These are phyloP conservation scores for Drosophila kepulauana DNA, from an alignment of 1,140 invertebrate species.

Conservation along the genomic window DNA sequence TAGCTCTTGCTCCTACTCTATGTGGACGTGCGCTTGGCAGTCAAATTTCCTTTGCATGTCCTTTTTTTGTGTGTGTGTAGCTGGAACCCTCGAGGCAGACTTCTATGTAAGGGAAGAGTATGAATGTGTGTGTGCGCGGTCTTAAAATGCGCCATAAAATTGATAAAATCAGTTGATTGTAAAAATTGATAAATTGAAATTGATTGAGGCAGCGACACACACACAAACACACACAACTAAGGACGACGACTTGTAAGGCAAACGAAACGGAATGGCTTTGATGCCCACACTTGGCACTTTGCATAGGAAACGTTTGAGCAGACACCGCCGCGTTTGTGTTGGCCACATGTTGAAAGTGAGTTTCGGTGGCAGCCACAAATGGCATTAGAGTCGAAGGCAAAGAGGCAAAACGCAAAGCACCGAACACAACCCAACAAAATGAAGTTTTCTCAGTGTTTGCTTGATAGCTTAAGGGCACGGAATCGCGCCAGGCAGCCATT, in stretches of 20 bases:
- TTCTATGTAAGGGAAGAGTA: background rate
- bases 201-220: slow-evolving; percentile 71
- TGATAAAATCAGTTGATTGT: slow-evolving; percentile 84
- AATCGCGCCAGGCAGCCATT: slow-evolving; percentile 44
- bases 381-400: slow-evolving; percentile 40
- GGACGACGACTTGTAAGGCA: slow-evolving; percentile 25
- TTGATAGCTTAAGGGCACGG: slow-evolving; percentile 18
- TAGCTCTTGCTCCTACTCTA: slow-evolving; percentile 4
- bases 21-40: slow-evolving; percentile 57
- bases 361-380: slow-evolving; percentile 58
- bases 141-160: slow-evolving; percentile 82
- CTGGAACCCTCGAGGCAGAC: slow-evolving; percentile 4
- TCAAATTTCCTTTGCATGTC: slow-evolving; percentile 69
- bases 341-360: slow-evolving; percentile 52
- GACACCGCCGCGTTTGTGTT: background rate
- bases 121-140: slow-evolving; percentile 35
- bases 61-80: slow-evolving; percentile 23
- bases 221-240: slow-evolving; percentile 19
- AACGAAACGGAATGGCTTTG: slow-evolving; percentile 62
- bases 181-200: slow-evolving; percentile 84
- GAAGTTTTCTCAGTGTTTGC: slow-evolving; percentile 29
- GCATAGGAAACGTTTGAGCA: slow-evolving; percentile 25
- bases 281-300: slow-evolving; percentile 49
- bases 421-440: slow-evolving; percentile 33
- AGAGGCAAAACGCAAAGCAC: background rate